Base-by-base conservation (phyloP, 2,113 vertebrate genomes). In the Athene cunicularia region DNA sequence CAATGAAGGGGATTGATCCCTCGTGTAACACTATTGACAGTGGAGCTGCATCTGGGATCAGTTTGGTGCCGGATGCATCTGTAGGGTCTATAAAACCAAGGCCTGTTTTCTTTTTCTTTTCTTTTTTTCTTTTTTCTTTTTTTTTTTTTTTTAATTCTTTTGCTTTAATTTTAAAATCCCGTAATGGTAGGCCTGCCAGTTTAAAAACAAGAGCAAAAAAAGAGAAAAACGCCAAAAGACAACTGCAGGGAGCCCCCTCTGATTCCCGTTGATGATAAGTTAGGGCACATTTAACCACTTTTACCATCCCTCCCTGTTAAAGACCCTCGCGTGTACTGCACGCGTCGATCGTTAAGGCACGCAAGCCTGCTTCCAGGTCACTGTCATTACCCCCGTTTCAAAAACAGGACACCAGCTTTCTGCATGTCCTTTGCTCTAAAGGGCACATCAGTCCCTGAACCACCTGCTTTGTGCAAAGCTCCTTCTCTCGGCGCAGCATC, bases 1-100 rank as follows among this genome's bases (percentile, higher is more conserved):
- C 96, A 96, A 96, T 95, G 95, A 94, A 84, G 77, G 85, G 91
- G 93, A 97, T 93, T 97, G 97, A 97, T 97, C 96, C 96, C 96
- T 90, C 39, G 85, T 91, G 94, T 89, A 93, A 93, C 76, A 30
- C 92, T 95, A 96, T 85, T 95, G 95, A 97, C 95, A 93, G 90
- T 7, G 94, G 89, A 86, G 83, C 89, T 80, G 82, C 90, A 94
- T 73, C 95, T 95, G 96, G 96, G 94, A 96, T 95, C 88, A 33
- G 90, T 95, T 90, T 93, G 95, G 92, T 87, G 93, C 92, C 60
- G 64, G 90, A 95, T 95, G 86, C 86, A 82, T 95, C 81, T 90
- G 95, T 37, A 93, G 76, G 94, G 80, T 76, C 88, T 95, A 96
- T 94, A 96, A 96, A 97, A 93, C 50, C 93, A 52, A 73, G 33